Conservation (phyloP, 2,113 vertebrate species). For the Sitta europaea region DNA sequence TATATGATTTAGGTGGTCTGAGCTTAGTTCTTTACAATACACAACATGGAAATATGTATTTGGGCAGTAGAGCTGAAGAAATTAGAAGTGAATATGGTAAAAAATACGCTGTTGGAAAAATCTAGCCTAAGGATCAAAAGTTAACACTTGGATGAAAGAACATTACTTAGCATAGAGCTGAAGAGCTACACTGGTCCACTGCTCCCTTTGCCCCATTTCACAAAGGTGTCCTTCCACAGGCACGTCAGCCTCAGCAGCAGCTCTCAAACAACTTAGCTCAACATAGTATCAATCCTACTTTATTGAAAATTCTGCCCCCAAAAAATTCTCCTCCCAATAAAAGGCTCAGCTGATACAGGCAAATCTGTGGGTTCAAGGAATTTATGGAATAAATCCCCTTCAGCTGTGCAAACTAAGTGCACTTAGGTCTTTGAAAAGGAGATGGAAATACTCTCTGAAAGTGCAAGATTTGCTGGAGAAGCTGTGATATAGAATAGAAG, state of each 20-base stretch:
- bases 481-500: neutral
- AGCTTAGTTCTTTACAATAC: neutral
- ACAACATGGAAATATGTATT: neutral
- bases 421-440: neutral
- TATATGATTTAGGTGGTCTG: neutral
- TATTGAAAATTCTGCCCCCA: neutral
- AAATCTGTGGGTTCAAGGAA: neutral
- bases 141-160: neutral
- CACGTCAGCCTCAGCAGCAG: neutral
- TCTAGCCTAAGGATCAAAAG: neutral
- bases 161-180: neutral
- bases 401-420: neutral
- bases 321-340: neutral
- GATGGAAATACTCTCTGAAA: neutral
- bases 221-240: neutral
- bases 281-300: neutral
- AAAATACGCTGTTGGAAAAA: neutral
- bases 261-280: neutral
- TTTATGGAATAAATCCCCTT: neutral
- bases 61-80: neutral
- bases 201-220: neutral
- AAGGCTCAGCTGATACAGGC: neutral
- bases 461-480: fast-evolving
- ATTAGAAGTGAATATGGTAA: neutral
- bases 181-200: neutral